Conservation (phyloP, 2,888 invertebrate species). For the Torymus auratus region DNA sequence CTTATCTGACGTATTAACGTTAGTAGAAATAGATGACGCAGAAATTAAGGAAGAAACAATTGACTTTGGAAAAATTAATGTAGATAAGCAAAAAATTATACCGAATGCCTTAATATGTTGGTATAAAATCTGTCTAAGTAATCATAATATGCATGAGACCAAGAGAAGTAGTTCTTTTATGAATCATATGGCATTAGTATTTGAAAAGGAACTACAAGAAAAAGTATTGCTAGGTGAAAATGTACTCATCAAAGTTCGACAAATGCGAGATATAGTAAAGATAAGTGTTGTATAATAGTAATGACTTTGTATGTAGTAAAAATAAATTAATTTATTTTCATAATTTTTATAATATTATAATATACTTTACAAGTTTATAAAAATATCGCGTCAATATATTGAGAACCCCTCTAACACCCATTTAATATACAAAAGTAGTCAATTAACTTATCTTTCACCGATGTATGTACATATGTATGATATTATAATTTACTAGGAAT, state of each 20-base stretch:
- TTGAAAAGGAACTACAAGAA: slow-evolving; percentile 64
- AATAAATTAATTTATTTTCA: slow-evolving; percentile 41
- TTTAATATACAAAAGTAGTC: neutral
- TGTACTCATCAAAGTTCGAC: slow-evolving; percentile 64
- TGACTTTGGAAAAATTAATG: slow-evolving; percentile 63
- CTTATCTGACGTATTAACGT: slow-evolving; percentile 60
- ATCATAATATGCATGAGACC: slow-evolving; percentile 60
- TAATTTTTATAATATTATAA: slow-evolving; percentile 34
- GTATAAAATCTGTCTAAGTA: slow-evolving; percentile 64
- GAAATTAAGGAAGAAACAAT: slow-evolving; percentile 62
- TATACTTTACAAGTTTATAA: slow-evolving; percentile 33
- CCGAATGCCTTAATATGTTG: slow-evolving; percentile 68
- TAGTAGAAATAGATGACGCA: slow-evolving; percentile 65
- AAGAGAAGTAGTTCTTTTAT: slow-evolving; percentile 66
- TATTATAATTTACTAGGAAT: slow-evolving; percentile 57
- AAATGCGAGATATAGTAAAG: slow-evolving; percentile 64
- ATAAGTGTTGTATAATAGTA: slow-evolving; percentile 56
- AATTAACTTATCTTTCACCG: neutral
- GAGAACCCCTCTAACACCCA: neutral
- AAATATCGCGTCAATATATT: slow-evolving; percentile 5
- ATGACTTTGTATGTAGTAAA: slow-evolving; percentile 28
- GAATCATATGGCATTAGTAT: slow-evolving; percentile 67
- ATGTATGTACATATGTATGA: too few relatives aligned
- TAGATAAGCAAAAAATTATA: slow-evolving; percentile 49
- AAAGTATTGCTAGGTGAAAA: slow-evolving; percentile 59